A percentile compares a stretch with the other conserved stretches of the same genome.
Conservation (phyloP, 1,140 invertebrate genomes). For the Forficula auricularia region DNA sequence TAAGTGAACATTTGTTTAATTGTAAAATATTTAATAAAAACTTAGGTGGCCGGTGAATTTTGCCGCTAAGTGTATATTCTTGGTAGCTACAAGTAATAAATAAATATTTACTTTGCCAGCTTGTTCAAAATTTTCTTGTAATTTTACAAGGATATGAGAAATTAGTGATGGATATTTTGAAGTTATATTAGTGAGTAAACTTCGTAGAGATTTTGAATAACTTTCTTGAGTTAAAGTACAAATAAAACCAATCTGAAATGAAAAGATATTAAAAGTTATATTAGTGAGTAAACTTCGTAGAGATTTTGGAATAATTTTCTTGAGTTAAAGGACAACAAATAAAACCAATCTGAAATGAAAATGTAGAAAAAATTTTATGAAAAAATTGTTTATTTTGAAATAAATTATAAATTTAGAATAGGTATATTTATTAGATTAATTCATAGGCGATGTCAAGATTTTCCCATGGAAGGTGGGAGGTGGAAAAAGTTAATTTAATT, state of each 20-base stretch:
- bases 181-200: constrained; percentile 50
- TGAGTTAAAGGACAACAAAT: constrained; percentile 43
- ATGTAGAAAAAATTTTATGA: constrained; percentile 39
- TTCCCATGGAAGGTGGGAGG: too few species aligned
- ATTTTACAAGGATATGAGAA: constrained; percentile 41
- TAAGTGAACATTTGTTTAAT: too few species aligned
- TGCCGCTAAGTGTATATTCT: too few species aligned
- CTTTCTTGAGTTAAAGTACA: constrained; percentile 49
- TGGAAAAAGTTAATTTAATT: too few species aligned
- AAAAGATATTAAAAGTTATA: constrained; percentile 39
- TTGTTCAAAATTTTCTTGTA: constrained; percentile 42
- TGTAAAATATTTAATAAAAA: too few species aligned
- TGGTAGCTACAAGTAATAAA: not conserved
- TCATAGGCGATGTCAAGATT: too few species aligned
- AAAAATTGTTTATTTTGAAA: constrained; percentile 6
- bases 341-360: constrained; percentile 51
- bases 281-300: constrained; percentile 52
- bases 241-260: constrained; percentile 52
- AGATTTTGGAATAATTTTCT: constrained; percentile 54
- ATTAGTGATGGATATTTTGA: constrained; percentile 49
- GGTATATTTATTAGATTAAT: too few species aligned
- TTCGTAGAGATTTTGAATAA: constrained; percentile 55
- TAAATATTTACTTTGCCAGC: constrained; percentile 36
- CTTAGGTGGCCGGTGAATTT: too few species aligned
- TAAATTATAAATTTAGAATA: not conserved